phyloP scores from a whole-genome alignment of 2,797 vertebrate species.

The Selene dorsalis region DNA sequence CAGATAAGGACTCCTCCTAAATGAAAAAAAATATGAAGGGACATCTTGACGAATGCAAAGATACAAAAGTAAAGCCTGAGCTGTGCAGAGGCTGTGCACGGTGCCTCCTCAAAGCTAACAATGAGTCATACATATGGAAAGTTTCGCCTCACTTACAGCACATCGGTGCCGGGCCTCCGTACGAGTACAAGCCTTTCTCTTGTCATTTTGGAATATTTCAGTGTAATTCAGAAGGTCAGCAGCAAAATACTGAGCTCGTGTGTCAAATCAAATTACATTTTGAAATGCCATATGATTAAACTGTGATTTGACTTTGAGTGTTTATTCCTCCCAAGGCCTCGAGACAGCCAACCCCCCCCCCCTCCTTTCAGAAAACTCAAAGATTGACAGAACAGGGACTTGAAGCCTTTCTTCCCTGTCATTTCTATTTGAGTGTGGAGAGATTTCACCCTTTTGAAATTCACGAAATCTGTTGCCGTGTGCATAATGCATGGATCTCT shows the following conservation, averaged over 20 bases:
- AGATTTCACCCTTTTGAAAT: conserved; percentile 65
- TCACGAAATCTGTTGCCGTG: conserved; percentile 64
- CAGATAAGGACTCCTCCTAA: conserved; percentile 54
- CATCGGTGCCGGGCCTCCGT: neutral
- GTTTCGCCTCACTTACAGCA: conserved; percentile 36
- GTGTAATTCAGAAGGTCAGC: conserved; percentile 64
- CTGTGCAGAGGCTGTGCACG: conserved; percentile 23
- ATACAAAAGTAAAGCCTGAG: conserved; percentile 25
- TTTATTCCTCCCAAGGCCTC: conserved; percentile 51
- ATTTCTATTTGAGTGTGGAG: conserved; percentile 51
- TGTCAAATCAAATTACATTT: conserved; percentile 56
- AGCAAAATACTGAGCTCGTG: conserved; percentile 29
- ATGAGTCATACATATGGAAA: conserved; percentile 36
- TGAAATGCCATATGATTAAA: conserved; percentile 57
- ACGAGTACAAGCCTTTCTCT: conserved; percentile 8
- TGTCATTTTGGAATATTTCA: conserved; percentile 39
- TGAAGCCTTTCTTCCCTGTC: conserved; percentile 55
- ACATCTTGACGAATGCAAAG: conserved; percentile 45
- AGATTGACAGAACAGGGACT: conserved; percentile 64
- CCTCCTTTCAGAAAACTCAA: conserved; percentile 29
- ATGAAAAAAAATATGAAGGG: conserved; percentile 36
- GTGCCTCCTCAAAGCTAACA: conserved; percentile 41
- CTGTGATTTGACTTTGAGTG: conserved; percentile 59
- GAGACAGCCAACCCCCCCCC: neutral
- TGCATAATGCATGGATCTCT: conserved; percentile 69